Evolutionary conservation across 2,797 vertebrate species (phyloP).

Genomic region (Catharus ustulatus): DNA sequence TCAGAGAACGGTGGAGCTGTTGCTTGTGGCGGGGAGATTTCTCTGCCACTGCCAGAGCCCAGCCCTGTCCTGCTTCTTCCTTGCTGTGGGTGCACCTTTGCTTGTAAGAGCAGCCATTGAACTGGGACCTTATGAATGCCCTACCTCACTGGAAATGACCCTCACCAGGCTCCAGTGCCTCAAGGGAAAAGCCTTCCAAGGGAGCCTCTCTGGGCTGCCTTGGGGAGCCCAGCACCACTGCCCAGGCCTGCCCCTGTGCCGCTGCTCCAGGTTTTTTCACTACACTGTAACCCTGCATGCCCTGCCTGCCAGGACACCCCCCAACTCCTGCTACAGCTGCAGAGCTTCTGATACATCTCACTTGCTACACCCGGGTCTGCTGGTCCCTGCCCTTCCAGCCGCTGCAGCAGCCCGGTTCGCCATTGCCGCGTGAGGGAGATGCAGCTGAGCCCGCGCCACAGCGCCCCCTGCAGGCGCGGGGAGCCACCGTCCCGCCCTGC

Average conservation of each 20-base stretch:
- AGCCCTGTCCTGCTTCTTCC: background rate
- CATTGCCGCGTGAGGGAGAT: background rate
- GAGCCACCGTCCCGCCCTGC: rapidly evolving
- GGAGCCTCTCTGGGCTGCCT: rapidly evolving
- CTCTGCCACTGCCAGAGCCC: rapidly evolving
- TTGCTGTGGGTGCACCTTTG: background rate
- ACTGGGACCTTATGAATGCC: background rate
- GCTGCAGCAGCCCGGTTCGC: rapidly evolving
- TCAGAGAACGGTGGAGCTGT: rapidly evolving
- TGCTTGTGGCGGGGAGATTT: background rate
- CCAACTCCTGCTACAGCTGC: rapidly evolving
- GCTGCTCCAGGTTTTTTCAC: rapidly evolving
- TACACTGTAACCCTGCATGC: background rate
- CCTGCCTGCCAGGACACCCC: background rate
- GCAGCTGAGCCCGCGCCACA: background rate
- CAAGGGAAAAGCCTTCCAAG: background rate
- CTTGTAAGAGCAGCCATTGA: background rate
- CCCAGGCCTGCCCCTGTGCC: rapidly evolving
- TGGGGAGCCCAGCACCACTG: rapidly evolving
- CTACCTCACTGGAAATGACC: background rate
- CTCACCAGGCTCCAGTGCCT: background rate
- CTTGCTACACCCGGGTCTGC: no score
- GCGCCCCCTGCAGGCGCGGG: background rate
- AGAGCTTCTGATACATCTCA: background rate
- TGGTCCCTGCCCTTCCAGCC: rapidly evolving